Conservation (phyloP, 2,888 invertebrate genomes). For the Eutolmus rufibarbis region DNA sequence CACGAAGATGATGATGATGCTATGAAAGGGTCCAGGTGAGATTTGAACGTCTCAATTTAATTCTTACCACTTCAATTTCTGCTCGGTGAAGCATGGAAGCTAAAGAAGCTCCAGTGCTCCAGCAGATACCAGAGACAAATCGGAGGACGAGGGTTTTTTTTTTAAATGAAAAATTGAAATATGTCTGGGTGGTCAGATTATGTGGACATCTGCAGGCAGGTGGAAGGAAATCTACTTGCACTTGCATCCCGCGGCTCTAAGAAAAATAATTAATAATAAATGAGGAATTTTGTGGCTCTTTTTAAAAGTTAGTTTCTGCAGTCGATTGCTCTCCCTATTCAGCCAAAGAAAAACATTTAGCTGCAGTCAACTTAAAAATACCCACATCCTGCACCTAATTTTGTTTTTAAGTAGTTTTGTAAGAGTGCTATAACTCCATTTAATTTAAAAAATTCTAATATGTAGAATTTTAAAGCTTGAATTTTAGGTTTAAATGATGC, state of each 20-base stretch:
- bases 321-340: neutral
- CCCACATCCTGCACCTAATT: too few species aligned
- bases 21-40: neutral
- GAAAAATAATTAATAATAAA: neutral
- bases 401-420: too few species aligned
- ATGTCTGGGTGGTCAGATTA: neutral
- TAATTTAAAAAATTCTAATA: too few species aligned
- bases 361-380: too few species aligned
- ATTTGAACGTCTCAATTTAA: neutral
- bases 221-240: neutral
- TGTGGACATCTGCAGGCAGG: neutral
- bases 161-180: neutral
- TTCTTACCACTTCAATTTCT: neutral
- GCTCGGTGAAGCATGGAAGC: neutral
- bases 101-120: neutral
- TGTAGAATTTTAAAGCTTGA: too few species aligned
- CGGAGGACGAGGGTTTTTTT: neutral
- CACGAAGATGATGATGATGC: neutral
- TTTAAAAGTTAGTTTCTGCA: neutral
- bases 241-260: neutral
- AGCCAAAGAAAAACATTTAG: neutral
- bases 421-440: too few species aligned
- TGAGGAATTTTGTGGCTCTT: neutral
- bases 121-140: neutral
- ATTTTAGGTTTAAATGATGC: too few species aligned